These are phyloP conservation scores for Passer domesticus DNA, from an alignment of 2,113 vertebrate genomes.

Conservation along the genomic window DNA sequence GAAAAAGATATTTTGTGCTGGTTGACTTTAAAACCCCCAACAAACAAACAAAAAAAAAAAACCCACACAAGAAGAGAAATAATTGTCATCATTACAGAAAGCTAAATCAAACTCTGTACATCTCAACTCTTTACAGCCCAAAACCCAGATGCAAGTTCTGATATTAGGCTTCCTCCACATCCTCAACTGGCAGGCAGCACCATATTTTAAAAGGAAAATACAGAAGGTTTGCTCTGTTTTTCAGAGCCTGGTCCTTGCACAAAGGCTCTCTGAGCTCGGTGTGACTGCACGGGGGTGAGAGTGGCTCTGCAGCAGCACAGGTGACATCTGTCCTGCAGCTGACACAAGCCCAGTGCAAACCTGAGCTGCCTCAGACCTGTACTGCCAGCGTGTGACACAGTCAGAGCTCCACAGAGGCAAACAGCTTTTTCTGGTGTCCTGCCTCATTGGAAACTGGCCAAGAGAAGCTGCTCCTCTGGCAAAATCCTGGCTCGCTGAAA, in stretches of 20 bases:
- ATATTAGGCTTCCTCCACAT: not conserved
- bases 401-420: not conserved
- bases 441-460: not conserved
- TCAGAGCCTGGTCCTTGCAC: not conserved
- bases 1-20: not conserved
- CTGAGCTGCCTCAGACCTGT: not conserved
- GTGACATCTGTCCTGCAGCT: not conserved
- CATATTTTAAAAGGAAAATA: not conserved
- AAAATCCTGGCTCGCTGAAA: not conserved
- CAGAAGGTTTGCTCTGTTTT: not conserved
- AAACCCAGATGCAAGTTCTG: not conserved
- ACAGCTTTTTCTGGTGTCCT: not conserved
- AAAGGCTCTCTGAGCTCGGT: not conserved
- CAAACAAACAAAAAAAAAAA: not conserved
- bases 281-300: not conserved
- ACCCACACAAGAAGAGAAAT: rapidly evolving
- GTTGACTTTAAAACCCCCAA: not conserved
- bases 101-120: not conserved
- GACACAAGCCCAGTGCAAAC: not conserved
- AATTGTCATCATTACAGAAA: not conserved
- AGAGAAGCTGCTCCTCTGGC: not conserved
- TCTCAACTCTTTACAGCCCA: not conserved
- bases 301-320: not conserved
- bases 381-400: not conserved
- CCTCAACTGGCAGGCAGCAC: not conserved